Evolutionary conservation across 2,888 invertebrate species (phyloP), one percentile per base, ranked within the genome.

Genomic region (Drosophila bunnanda): DNA sequence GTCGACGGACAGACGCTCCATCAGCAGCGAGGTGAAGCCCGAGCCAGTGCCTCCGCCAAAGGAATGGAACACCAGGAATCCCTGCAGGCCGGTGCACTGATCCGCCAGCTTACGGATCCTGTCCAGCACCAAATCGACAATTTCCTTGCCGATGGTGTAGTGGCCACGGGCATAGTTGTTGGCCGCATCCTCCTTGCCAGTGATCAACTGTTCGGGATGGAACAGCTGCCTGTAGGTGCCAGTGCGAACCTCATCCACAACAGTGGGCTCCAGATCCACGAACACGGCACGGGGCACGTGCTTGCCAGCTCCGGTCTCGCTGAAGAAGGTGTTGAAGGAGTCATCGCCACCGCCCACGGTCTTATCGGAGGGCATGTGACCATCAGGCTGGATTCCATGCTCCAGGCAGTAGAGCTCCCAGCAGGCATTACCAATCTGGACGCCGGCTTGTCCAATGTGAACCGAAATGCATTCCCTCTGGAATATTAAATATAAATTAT

Each of bases 111-210:
- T 96, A 78, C 97, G 93, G 77, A 98, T 93, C 66, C 97, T 94
- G 92, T 97, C 97, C 78, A 96, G 94, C 12, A 97, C 96, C 28
- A 96, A 94, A 80, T 97, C 97, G 46, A 98, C 96, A 83, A 98
- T 96, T 92, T 98, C 97, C 89, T 96, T 96, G 79, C 98, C 98
- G 90, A 97, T 96, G 84, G 97, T 97, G 93, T 98, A 98, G 93
- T 97, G 97, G n/a, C 98, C 98, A 50, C 98, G 94, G 0, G 98
- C 98, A 85, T 98, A 98, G 93, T 98, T 98, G 93, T 98, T 98
- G 65, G 98, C 98, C 0, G 98, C 97, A 90, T 98, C 97, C 91
- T 97, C 97, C 92, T 98, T 97, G 73, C 98, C 98, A 54, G 96
- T 97, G 91, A 98, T 97, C 80, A 98, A 93, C 92, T 98, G 98